Conservation (phyloP, 2,797 vertebrate species). For the Catamblyrhynchus diadema region DNA sequence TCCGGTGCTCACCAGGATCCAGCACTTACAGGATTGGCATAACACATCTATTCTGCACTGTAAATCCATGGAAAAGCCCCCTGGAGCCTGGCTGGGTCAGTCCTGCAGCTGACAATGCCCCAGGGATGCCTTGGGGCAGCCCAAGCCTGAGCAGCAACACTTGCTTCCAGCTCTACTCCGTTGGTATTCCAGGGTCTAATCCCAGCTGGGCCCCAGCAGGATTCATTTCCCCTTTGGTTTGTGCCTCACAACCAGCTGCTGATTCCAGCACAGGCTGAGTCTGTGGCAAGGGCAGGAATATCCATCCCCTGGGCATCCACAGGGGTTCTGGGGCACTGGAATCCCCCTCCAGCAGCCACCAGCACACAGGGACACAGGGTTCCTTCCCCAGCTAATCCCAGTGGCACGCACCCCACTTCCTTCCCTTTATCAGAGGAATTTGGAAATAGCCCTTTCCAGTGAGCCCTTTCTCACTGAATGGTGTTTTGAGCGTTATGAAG, state of each 20-base stretch:
- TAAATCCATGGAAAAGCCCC: neutral
- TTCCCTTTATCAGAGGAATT: neutral
- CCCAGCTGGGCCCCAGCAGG: neutral
- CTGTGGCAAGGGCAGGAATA: neutral
- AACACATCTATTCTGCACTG: accelerated
- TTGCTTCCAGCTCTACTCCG: neutral
- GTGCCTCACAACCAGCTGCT: neutral
- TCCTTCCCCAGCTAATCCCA: neutral
- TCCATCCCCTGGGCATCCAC: neutral
- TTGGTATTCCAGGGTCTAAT: no score
- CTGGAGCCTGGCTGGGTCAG: neutral
- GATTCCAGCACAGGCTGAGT: neutral
- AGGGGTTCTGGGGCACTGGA: neutral
- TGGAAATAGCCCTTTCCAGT: neutral
- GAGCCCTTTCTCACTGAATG: neutral
- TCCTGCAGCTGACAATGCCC: neutral
- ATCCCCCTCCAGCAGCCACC: neutral
- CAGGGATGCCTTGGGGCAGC: neutral
- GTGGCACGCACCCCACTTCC: accelerated
- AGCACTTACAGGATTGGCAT: neutral
- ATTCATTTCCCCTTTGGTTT: neutral
- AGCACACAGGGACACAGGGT: accelerated
- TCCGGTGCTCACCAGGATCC: neutral
- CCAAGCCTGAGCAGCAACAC: neutral
- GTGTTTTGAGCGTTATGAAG: accelerated